Evolutionary conservation across 2,888 invertebrate genomes (phyloP), one percentile per base, ranked within the genome.

Genomic region (Cloeon dipterum): DNA sequence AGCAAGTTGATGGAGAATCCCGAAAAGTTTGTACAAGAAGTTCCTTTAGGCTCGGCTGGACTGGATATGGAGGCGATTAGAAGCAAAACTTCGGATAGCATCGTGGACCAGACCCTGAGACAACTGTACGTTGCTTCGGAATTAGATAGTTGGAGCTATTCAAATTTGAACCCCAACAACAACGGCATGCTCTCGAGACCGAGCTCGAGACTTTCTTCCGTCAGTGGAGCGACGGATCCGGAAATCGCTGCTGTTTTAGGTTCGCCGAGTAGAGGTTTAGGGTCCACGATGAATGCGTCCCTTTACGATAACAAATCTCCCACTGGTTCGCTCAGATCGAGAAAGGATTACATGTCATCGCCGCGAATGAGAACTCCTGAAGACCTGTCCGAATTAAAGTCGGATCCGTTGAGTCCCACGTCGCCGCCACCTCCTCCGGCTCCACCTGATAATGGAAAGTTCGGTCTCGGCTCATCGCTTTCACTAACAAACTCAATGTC

Each of bases 1-100:
- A 66, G 69, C 47, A 67, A 72, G 54, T 58, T 76, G 44, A 59
- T 73, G 50, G 74, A 71, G 52, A 70, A 73, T 11, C 71, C 73
- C 41, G 63, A 65, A 40, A 60, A 61, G 52, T 44, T 49, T n/a
- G 52, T 51, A 23, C 53, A 51, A 32, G 36, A 42, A 20, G 39
- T 37, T n/a, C n/a, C n/a, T n/a, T n/a, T n/a, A n/a, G 16, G 29
- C n/a, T 29, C 29, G 13, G 29, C 29, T 14, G 29, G n/a, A 14
- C 29, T 29, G n/a, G n/a, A n/a, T 7, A 29, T 29, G 29, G 29
- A 29, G n/a, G 29, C 29, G 5, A 29, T 29, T 29, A 7, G 29
- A 16, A 29, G 29, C n/a, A 42, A 26, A 40, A 39, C 18, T n/a
- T 29, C 29, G 5, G 29, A 29, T 16, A 29, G 29, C 14, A 69